Conservation (phyloP, 2,888 invertebrate species). For the Heliconius charithonia region DNA sequence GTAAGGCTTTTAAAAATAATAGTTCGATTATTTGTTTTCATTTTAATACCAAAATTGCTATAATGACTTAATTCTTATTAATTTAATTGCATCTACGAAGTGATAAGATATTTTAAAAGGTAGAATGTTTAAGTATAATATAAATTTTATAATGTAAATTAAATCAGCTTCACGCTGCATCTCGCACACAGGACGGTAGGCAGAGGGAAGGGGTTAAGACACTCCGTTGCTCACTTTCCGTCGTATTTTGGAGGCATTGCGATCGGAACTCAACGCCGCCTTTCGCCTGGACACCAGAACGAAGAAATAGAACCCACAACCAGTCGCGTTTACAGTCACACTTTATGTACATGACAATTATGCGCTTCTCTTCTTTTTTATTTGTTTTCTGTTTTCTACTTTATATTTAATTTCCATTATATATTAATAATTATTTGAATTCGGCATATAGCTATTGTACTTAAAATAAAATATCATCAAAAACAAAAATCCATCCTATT, state of each 20-base stretch:
- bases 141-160: background rate
- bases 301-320: no score
- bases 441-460: background rate
- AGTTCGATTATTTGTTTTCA: background rate
- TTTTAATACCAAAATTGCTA: background rate
- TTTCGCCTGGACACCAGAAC: no score
- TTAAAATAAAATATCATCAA: background rate
- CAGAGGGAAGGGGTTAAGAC: no score
- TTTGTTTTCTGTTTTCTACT: background rate
- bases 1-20: background rate
- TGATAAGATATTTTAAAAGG: background rate
- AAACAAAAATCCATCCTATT: no score
- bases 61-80: background rate
- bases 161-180: no score
- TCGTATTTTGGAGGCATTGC: no score
- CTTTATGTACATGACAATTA: background rate
- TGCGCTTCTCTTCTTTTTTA: background rate
- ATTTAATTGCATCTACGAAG: background rate
- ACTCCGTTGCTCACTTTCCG: no score
- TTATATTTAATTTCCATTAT: background rate
- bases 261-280: no score
- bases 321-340: no score
- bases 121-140: background rate
- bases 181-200: no score
- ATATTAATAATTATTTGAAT: background rate